Evolutionary conservation across 2,113 vertebrate species (phyloP).

Genomic region (Opisthocomus hoazin): DNA sequence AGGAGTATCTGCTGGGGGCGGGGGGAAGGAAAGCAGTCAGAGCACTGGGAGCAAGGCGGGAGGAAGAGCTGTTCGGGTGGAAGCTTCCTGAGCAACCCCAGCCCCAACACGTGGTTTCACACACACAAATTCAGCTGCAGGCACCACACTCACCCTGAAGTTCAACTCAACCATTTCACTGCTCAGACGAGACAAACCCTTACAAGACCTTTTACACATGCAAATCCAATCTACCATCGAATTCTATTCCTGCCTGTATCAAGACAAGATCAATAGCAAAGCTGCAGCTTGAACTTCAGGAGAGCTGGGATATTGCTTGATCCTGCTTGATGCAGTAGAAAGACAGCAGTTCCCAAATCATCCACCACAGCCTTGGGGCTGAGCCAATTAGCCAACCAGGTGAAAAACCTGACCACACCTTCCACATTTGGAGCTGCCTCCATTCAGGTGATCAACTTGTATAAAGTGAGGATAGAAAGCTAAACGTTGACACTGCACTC

Average conservation of each 20-base stretch:
- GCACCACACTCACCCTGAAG: background rate
- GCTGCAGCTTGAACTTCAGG: background rate
- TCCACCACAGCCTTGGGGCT: background rate
- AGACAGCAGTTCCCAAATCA: background rate
- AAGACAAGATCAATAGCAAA: background rate
- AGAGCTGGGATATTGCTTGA: background rate
- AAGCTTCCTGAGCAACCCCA: background rate
- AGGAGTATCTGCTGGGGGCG: background rate
- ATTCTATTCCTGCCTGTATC: background rate
- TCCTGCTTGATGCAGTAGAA: background rate
- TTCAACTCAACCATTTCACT: background rate
- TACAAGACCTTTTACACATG: background rate
- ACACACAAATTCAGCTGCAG: background rate
- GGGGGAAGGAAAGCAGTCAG: fast-evolving
- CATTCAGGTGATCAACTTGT: background rate
- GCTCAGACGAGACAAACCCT: background rate
- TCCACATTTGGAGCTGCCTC: background rate
- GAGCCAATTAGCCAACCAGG: background rate
- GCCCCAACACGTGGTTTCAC: background rate
- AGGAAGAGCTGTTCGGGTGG: background rate
- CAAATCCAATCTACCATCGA: background rate
- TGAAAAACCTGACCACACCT: background rate
- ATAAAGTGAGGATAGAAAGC: background rate
- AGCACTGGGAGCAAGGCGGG: too few species aligned
- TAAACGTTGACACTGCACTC: slow-evolving; percentile 12